Evolutionary conservation across 2,888 invertebrate species (phyloP).

Genomic region (Caenorhabditis zanzibari): DNA sequence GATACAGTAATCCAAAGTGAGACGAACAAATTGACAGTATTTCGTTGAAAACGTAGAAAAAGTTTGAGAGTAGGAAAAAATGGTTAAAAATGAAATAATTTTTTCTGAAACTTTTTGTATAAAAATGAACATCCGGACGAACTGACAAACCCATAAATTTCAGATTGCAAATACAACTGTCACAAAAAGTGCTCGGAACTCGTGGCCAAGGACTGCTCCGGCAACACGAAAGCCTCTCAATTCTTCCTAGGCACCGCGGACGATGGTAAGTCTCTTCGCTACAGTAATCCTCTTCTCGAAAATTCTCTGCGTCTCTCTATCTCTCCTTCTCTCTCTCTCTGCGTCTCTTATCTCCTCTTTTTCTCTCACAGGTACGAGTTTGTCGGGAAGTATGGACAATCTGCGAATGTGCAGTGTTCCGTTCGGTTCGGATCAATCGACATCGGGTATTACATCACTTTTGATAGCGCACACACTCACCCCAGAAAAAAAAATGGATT

Average conservation of each 20-base stretch:
- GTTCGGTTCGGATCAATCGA: constrained; percentile 74
- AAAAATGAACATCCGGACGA: not conserved
- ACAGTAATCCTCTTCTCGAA: no score
- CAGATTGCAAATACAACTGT: constrained; percentile 94
- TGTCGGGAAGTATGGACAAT: constrained; percentile 80
- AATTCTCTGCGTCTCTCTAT: not conserved
- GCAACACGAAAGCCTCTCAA: constrained; percentile 72
- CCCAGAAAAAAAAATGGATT: not conserved
- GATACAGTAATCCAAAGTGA: no score
- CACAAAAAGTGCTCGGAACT: constrained; percentile 90
- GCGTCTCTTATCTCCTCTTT: not conserved
- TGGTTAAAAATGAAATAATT: no score
- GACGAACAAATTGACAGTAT: no score
- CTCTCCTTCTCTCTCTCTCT: not conserved
- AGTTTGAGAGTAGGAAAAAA: no score
- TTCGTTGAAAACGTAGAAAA: no score
- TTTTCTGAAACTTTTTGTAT: no score
- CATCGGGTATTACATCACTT: constrained; percentile 42
- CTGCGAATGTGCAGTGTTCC: constrained; percentile 80
- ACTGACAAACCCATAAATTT: constrained; percentile 28
- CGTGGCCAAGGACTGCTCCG: constrained; percentile 83
- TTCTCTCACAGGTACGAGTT: constrained; percentile 50
- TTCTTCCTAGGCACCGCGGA: constrained; percentile 75
- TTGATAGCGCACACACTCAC: constrained; percentile 2
- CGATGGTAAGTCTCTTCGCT: constrained; percentile 69